Conservation (phyloP, 1,140 invertebrate species). For the Drosophila lini region DNA sequence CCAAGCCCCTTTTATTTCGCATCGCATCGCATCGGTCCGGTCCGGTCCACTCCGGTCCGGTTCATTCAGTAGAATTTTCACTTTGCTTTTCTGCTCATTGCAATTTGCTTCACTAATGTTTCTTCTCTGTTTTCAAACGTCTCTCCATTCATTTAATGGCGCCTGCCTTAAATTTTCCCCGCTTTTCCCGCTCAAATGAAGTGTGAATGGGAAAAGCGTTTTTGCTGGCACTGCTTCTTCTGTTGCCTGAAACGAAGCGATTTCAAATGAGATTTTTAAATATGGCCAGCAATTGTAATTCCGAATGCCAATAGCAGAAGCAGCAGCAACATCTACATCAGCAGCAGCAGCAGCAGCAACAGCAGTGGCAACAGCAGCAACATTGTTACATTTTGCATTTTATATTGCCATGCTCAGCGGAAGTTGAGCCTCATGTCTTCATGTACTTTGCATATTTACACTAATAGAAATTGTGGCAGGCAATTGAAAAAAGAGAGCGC, state of each 20-base stretch:
- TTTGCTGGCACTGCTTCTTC: constrained; percentile 9
- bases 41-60: neutral
- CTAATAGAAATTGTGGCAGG: constrained; percentile 81
- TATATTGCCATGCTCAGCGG: constrained; percentile 74
- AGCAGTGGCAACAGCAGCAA: constrained; percentile 51
- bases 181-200: constrained; percentile 54
- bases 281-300: constrained; percentile 71
- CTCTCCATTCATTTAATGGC: constrained; percentile 63
- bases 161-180: constrained; percentile 59
- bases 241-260: constrained; percentile 13
- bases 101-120: constrained; percentile 67
- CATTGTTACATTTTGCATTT: constrained; percentile 76
- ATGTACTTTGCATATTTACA: constrained; percentile 83
- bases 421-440: constrained; percentile 82
- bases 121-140: constrained; percentile 55
- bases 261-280: constrained; percentile 70
- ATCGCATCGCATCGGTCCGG: constrained; percentile 11
- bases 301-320: constrained; percentile 60
- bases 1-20: constrained; percentile 8
- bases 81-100: constrained; percentile 34
- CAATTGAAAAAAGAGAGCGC: constrained; percentile 71
- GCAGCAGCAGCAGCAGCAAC: constrained; percentile 7
- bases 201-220: constrained; percentile 63
- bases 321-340: constrained; percentile 17
- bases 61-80: constrained; percentile 23